Percentiles rank a stretch among this genome's conserved stretches.
phyloP scores from a whole-genome alignment of 2,888 invertebrate genomes.

The Eilema caniola region DNA sequence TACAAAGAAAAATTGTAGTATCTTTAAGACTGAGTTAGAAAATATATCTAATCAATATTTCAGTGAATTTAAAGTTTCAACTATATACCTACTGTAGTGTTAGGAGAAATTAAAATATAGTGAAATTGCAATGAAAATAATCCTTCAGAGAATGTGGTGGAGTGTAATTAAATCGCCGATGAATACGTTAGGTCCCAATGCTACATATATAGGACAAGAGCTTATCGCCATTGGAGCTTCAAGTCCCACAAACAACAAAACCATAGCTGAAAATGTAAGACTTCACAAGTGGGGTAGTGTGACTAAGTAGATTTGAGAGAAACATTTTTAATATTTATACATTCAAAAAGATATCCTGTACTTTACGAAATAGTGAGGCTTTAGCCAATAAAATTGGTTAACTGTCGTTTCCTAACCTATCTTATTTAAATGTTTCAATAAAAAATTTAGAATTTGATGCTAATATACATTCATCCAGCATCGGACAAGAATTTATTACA shows the following conservation, averaged over 20 bases:
- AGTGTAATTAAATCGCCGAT: conserved; percentile 18
- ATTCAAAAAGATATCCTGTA: not conserved
- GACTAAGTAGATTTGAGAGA: too few relatives aligned
- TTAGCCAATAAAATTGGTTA: not conserved
- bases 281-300: not conserved
- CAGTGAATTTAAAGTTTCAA: too few relatives aligned
- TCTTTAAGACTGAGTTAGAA: not conserved
- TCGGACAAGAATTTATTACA: not conserved
- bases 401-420: not conserved
- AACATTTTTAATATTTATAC: not conserved
- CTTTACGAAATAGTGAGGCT: not conserved
- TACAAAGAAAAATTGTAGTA: not conserved
- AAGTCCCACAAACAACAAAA: conserved; percentile 16
- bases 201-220: conserved; percentile 16
- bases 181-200: conserved; percentile 31
- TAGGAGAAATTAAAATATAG: not conserved
- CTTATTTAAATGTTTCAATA: not conserved
- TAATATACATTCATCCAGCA: not conserved
- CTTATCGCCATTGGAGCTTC: conserved; percentile 12
- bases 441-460: not conserved
- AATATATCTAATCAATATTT: not conserved
- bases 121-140: not conserved
- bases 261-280: conserved; percentile 8
- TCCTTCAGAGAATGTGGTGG: not conserved
- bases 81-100: not conserved